A percentile compares a stretch with the other conserved stretches of the same genome.
Evolutionary conservation across 2,797 vertebrate species (phyloP).

Genomic region (Phalloptychus januarius): DNA sequence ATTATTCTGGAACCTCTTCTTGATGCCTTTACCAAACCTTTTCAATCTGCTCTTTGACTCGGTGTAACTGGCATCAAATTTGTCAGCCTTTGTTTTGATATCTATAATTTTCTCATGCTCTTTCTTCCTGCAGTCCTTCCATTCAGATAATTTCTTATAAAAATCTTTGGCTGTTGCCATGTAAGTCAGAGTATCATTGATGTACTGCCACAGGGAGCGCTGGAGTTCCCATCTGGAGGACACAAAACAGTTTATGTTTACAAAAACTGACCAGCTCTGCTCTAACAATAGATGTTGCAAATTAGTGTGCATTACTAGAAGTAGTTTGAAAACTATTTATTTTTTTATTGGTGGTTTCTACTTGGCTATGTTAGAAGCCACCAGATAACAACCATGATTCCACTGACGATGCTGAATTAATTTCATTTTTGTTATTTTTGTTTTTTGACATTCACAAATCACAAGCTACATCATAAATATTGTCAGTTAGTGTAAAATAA

Average conservation of each 20-base stretch:
- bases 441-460: too few relatives aligned
- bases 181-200: slow-evolving; percentile 60
- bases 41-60: slow-evolving; percentile 34
- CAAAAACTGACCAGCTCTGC: too few relatives aligned
- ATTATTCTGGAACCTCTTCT: slow-evolving; percentile 33
- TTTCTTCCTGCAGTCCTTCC: slow-evolving; percentile 54
- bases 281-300: too few relatives aligned
- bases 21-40: slow-evolving; percentile 40
- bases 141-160: slow-evolving; percentile 49
- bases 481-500: too few relatives aligned
- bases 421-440: too few relatives aligned
- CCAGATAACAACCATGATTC: too few relatives aligned
- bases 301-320: too few relatives aligned
- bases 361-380: too few relatives aligned
- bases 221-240: slow-evolving; percentile 57
- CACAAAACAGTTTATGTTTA: not conserved
- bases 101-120: slow-evolving; percentile 62
- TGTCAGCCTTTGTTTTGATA: slow-evolving; percentile 60
- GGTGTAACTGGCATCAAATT: slow-evolving; percentile 28
- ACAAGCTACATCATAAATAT: too few relatives aligned
- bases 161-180: slow-evolving; percentile 62
- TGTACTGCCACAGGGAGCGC: slow-evolving; percentile 55
- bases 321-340: too few relatives aligned
- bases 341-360: too few relatives aligned
- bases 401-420: too few relatives aligned